Evolutionary conservation across 2,113 vertebrate species (phyloP).

Genomic region (Sporophila hypoxantha): DNA sequence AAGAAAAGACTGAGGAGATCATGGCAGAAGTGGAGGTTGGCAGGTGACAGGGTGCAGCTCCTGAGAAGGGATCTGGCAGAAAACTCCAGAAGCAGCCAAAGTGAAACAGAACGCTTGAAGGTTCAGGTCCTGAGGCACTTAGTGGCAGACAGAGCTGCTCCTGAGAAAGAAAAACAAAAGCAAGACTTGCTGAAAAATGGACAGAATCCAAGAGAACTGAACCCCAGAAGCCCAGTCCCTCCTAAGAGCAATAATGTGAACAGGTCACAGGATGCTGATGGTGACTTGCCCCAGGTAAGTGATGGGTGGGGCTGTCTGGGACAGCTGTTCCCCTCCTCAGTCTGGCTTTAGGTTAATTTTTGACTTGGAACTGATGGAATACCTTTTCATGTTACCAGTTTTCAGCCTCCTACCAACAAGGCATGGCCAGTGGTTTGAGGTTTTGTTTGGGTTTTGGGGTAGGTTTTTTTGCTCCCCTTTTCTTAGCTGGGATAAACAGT

Average conservation of each 20-base stretch:
- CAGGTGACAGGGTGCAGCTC: not conserved
- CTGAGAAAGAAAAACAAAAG: not conserved
- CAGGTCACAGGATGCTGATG: not conserved
- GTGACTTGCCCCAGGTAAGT: constrained; percentile 52
- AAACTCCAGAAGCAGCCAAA: not conserved
- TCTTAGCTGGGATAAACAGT: not conserved
- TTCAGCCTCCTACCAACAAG: not conserved
- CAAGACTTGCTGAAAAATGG: not conserved
- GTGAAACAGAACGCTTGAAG: not conserved
- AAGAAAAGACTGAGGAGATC: not conserved
- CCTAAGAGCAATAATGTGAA: not conserved
- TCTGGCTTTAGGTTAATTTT: not conserved
- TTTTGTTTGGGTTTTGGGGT: not conserved
- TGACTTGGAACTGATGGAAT: not conserved
- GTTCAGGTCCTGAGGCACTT: not conserved
- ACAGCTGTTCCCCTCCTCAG: not conserved
- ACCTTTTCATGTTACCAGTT: not conserved
- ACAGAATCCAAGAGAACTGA: not conserved
- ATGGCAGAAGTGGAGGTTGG: not conserved
- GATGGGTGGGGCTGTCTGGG: not conserved
- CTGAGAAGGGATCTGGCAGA: not conserved
- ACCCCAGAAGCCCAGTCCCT: not conserved
- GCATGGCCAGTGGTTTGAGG: not conserved
- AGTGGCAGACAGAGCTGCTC: not conserved
- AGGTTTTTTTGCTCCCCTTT: rapidly evolving